phyloP scores from a whole-genome alignment of 2,888 invertebrate species.

The Watsonalla binaria region DNA sequence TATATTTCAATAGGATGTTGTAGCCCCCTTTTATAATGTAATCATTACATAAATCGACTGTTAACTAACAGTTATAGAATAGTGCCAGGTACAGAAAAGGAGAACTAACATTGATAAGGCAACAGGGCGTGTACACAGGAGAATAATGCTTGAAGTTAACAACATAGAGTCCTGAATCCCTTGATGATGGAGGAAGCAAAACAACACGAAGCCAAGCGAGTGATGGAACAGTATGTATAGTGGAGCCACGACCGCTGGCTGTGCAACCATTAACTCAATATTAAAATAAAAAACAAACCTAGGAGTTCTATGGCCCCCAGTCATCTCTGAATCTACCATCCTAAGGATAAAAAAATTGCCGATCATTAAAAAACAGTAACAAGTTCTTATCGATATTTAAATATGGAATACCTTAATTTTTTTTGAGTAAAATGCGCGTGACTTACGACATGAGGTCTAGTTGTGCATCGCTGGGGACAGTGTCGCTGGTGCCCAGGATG shows the following conservation, averaged over 20 bases:
- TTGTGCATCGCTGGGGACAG: constrained; percentile 86
- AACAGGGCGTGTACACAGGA: background rate
- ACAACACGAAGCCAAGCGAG: constrained; percentile 51
- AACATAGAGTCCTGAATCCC: constrained; percentile 7
- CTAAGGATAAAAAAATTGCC: constrained; percentile 72
- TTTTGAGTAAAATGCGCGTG: background rate
- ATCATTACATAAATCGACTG: background rate
- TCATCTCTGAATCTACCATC: constrained; percentile 83
- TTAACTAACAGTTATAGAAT: background rate
- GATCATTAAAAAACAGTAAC: constrained; percentile 28
- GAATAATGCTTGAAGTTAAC: background rate
- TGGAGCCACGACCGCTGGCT: constrained; percentile 30
- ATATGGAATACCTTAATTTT: background rate
- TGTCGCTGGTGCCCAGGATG: constrained; percentile 91
- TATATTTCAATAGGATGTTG: background rate
- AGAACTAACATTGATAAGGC: background rate
- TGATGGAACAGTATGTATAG: constrained; percentile 31
- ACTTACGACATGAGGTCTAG: constrained; percentile 84
- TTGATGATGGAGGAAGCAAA: constrained; percentile 21
- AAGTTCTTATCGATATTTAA: constrained; percentile 1
- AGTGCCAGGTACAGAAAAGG: background rate
- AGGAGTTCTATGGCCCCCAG: constrained; percentile 83
- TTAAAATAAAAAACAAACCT: constrained; percentile 79
- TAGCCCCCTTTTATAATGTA: background rate
- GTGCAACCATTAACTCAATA: constrained; percentile 73